Evolutionary conservation across 2,113 vertebrate species (phyloP), one percentile per base, ranked within the genome.

Genomic region (Spea bombifrons): DNA sequence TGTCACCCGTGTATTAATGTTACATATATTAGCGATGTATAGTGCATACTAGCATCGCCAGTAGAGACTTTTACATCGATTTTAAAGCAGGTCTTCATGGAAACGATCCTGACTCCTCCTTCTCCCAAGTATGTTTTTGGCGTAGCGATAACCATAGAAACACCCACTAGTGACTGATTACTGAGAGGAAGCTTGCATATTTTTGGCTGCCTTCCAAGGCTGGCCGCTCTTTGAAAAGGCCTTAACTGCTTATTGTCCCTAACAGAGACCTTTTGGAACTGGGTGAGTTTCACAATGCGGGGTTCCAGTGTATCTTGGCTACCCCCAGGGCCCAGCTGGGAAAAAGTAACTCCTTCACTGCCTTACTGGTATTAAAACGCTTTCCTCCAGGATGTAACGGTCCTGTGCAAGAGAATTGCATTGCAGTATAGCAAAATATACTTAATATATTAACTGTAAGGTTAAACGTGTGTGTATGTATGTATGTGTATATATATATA

Each of bases 91-190:
- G 13, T 52, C 30, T 30, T 30, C 1, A 65, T 55, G 71, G 61
- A 45, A 44, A 17, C 59, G 5, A 72, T 71, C 57, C 49, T 30
- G 48, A 45, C 69, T 66, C 68, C 46, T 71, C 76, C 59, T 66
- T 67, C 13, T 75, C 71, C n/a, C 10, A n/a, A 16, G 52, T 65
- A 53, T 67, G 70, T 15, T 17, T 80, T 67, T 74, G 50, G 78
- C 63, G 61, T 80, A 43, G 50, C 68, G 64, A 69, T 81, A 72
- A 55, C 59, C 66, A 49, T 50, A 77, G 65, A 61, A 76, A 13
- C 49, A 65, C 12, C 43, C 80, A 45, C 47, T 75, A 71, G 70
- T 80, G 66, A 76, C 66, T 73, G 76, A 76, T 79, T 77, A 84
- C 63, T n/a, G 9, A 73, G 66, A 73, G 46, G 63, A 80, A 72